phyloP scores from a whole-genome alignment of 2,888 invertebrate genomes.

The Pseudeuparius sepicola region DNA sequence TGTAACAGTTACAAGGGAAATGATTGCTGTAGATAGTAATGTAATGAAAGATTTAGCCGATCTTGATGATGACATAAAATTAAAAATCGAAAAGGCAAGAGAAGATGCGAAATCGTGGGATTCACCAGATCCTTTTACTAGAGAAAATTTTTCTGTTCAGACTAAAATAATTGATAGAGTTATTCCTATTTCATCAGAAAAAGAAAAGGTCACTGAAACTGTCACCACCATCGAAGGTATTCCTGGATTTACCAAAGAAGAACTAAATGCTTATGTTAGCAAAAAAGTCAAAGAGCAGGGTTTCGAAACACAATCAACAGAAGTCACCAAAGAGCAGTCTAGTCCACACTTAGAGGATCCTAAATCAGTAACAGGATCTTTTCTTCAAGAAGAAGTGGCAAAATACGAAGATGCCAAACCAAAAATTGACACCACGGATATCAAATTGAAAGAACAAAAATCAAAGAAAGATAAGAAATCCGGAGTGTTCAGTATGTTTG shows the following conservation, averaged over 20 bases:
- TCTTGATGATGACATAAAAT: slow-evolving; percentile 19
- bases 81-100: slow-evolving; percentile 17
- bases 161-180: slow-evolving; percentile 18
- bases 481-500: slow-evolving; percentile 27
- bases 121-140: slow-evolving; percentile 17
- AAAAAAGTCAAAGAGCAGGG: too few relatives aligned
- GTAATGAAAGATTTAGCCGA: too few relatives aligned
- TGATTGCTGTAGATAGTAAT: slow-evolving; percentile 18
- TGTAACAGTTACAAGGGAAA: slow-evolving; percentile 22
- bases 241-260: too few relatives aligned
- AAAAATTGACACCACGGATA: slow-evolving; percentile 22
- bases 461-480: too few relatives aligned
- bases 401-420: slow-evolving; percentile 31
- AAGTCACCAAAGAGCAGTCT: too few relatives aligned
- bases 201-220: slow-evolving; percentile 16
- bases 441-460: too few relatives aligned
- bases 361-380: too few relatives aligned
- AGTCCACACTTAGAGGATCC: slow-evolving; percentile 12
- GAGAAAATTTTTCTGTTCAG: slow-evolving; percentile 19
- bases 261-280: too few relatives aligned
- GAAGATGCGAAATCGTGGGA: slow-evolving; percentile 13
- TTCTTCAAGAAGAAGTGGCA: slow-evolving; percentile 28
- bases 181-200: slow-evolving; percentile 14
- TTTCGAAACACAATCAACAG: too few relatives aligned
- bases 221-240: slow-evolving; percentile 17